These are phyloP conservation scores for Protosalanx chinensis DNA, from an alignment of 2,797 vertebrate genomes.

Conservation along the genomic window DNA sequence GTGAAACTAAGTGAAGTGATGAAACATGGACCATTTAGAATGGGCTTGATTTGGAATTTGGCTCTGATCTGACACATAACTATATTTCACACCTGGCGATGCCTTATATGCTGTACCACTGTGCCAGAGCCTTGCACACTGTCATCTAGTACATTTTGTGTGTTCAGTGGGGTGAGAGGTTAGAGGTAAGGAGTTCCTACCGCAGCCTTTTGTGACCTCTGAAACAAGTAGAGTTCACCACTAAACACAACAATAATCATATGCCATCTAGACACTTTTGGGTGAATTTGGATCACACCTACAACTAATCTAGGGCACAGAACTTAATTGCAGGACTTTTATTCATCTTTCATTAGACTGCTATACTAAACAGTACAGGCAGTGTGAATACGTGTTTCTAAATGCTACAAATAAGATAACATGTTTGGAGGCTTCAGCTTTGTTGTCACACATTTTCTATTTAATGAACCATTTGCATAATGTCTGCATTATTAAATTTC, in stretches of 20 bases:
- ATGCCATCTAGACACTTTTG: conserved; percentile 5
- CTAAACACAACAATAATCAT: conserved; percentile 5
- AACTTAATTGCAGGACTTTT: conserved; percentile 70
- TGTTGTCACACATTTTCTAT: conserved; percentile 63
- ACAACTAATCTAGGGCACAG: conserved; percentile 45
- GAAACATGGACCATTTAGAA: conserved; percentile 1
- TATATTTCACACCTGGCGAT: neutral
- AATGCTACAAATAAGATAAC: conserved; percentile 66
- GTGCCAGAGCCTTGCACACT: neutral
- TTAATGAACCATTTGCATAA: conserved; percentile 92
- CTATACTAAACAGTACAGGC: conserved; percentile 57
- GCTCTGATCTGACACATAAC: neutral
- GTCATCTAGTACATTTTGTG: neutral
- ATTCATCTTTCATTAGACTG: conserved; percentile 58
- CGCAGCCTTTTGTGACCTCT: too few species aligned
- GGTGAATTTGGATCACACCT: conserved; percentile 10
- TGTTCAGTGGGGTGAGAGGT: neutral
- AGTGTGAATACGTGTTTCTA: conserved; percentile 57
- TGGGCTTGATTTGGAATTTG: neutral
- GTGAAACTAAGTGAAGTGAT: neutral
- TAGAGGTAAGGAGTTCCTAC: neutral
- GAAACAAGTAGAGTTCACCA: neutral
- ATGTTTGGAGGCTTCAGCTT: conserved; percentile 64
- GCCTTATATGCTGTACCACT: neutral
- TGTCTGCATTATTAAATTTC: conserved; percentile 84